Evolutionary conservation across 2,797 vertebrate genomes (phyloP).

Genomic region (Arrhamphus sclerolepis): DNA sequence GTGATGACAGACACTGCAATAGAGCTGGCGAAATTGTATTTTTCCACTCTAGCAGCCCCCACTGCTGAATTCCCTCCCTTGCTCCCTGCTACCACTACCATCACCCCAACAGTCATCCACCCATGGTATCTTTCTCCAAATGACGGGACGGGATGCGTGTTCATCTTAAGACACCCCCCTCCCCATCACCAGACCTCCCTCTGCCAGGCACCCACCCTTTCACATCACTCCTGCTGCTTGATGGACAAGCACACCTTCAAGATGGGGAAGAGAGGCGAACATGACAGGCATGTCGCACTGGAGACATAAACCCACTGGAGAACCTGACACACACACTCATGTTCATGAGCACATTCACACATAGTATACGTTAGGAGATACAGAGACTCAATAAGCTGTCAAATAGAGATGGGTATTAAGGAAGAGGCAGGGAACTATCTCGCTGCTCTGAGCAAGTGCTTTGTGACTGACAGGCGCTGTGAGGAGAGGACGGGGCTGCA

Average conservation of each 20-base stretch:
- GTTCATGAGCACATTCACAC: constrained; percentile 58
- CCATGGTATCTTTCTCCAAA: constrained; percentile 68
- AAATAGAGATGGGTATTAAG: constrained; percentile 84
- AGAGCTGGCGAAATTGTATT: constrained; percentile 78
- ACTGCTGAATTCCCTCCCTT: constrained; percentile 57
- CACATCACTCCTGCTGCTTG: constrained; percentile 75
- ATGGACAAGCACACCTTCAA: constrained; percentile 83
- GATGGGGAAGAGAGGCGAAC: constrained; percentile 75
- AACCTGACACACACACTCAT: constrained; percentile 74
- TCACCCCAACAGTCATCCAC: constrained; percentile 61
- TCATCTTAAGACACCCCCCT: constrained; percentile 78
- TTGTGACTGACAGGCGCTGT: constrained; percentile 78
- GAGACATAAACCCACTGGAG: constrained; percentile 77
- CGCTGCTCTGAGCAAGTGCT: constrained; percentile 74
- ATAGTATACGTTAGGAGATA: constrained; percentile 77
- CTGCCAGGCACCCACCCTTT: constrained; percentile 68
- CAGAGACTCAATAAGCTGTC: constrained; percentile 83
- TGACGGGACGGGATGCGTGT: constrained; percentile 69
- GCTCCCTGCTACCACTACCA: constrained; percentile 26
- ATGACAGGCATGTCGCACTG: constrained; percentile 78
- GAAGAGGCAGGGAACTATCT: constrained; percentile 80
- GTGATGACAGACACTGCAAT: constrained; percentile 84
- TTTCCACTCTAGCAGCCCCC: constrained; percentile 62
- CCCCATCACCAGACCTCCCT: constrained; percentile 67
- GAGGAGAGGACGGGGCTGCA: constrained; percentile 68